Evolutionary conservation across 2,113 vertebrate species (phyloP).

Genomic region (Holacanthus passer): DNA sequence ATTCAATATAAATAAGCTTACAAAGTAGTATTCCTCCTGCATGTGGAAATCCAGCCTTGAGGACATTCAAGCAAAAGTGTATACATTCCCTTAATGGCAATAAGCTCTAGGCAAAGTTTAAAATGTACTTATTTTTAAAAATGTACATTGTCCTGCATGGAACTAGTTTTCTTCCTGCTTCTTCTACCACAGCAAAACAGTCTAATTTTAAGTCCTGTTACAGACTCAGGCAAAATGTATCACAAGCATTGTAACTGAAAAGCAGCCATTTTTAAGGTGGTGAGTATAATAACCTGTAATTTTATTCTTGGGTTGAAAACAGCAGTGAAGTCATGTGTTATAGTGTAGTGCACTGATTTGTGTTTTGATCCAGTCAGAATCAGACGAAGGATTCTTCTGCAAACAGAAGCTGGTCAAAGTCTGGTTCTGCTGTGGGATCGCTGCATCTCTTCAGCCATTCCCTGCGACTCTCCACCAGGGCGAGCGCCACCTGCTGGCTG

Average conservation of each 20-base stretch:
- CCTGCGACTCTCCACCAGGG: conserved; percentile 77
- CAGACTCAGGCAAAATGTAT: neutral
- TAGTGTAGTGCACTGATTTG: neutral
- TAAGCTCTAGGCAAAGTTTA: conserved; percentile 21
- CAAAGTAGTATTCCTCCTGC: neutral
- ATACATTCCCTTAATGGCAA: conserved; percentile 20
- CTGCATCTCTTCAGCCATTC: conserved; percentile 84
- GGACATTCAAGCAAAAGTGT: neutral
- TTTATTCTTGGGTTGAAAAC: neutral
- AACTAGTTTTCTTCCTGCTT: neutral
- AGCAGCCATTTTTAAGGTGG: neutral
- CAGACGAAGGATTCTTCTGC: conserved; percentile 85
- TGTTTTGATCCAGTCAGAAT: neutral
- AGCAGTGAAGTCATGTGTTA: neutral
- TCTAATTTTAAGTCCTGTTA: neutral
- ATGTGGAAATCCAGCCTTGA: conserved; percentile 29
- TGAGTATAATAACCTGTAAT: neutral
- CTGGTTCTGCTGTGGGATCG: conserved; percentile 81
- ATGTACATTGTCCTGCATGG: neutral
- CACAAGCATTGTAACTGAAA: no score
- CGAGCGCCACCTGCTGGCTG: conserved; percentile 79
- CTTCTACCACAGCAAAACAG: neutral
- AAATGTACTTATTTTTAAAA: neutral
- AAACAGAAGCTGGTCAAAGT: conserved; percentile 88
- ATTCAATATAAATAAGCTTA: neutral